Evolutionary conservation across 2,888 invertebrate species (phyloP).

Genomic region (Chymomyza fuscimana): DNA sequence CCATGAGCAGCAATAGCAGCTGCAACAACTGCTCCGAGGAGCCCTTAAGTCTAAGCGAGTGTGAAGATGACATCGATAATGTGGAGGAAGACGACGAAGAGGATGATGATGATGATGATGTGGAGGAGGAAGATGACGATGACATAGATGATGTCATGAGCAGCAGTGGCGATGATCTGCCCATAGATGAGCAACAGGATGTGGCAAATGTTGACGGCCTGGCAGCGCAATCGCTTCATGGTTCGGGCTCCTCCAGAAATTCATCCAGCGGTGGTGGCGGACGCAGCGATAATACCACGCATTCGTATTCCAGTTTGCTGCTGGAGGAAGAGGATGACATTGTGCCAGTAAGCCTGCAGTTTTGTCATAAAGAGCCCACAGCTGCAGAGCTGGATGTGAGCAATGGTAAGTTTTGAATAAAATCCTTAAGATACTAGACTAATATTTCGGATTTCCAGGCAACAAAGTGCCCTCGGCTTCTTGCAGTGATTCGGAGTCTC

Average conservation of each 20-base stretch:
- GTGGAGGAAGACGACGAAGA: slow-evolving; percentile 38
- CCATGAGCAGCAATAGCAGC: slow-evolving; percentile 60
- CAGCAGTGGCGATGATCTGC: slow-evolving; percentile 77
- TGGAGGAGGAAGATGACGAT: slow-evolving; percentile 54
- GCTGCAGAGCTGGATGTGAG: slow-evolving; percentile 77
- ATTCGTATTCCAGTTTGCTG: slow-evolving; percentile 79
- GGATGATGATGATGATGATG: slow-evolving; percentile 52
- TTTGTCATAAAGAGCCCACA: slow-evolving; percentile 63
- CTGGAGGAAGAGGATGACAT: slow-evolving; percentile 80
- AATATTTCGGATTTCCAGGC: slow-evolving; percentile 48
- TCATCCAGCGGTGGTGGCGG: slow-evolving; percentile 75
- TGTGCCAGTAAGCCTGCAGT: slow-evolving; percentile 73
- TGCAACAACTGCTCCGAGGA: slow-evolving; percentile 62
- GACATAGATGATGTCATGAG: slow-evolving; percentile 65
- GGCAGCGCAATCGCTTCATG: slow-evolving; percentile 56
- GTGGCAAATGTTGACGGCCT: slow-evolving; percentile 42
- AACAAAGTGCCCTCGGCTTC: slow-evolving; percentile 78
- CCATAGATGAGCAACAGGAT: slow-evolving; percentile 75
- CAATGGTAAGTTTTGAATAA: slow-evolving; percentile 67
- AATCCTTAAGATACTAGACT: no score
- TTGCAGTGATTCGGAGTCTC: slow-evolving; percentile 80
- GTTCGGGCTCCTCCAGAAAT: slow-evolving; percentile 75
- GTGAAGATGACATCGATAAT: slow-evolving; percentile 46
- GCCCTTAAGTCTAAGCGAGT: slow-evolving; percentile 53
- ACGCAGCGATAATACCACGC: slow-evolving; percentile 80